Evolutionary conservation across 2,888 invertebrate species (phyloP).

Genomic region (Polyploca ridens): DNA sequence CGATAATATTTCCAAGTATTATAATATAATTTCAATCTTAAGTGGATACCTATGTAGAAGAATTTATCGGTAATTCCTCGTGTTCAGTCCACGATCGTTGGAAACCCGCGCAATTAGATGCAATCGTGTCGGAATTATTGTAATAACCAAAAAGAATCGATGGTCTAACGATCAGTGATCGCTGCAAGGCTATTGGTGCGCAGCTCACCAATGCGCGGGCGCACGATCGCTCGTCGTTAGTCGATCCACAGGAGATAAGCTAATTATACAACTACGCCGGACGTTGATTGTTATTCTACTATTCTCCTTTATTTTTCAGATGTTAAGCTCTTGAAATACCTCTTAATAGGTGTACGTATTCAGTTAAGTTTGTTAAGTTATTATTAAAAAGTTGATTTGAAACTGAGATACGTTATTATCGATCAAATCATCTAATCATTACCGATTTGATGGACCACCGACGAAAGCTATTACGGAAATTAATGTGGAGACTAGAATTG

Average conservation of each 20-base stretch:
- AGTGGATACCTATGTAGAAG: constrained; percentile 45
- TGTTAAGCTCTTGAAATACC: constrained; percentile 60
- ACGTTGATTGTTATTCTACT: constrained; percentile 67
- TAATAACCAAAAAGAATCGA: constrained; percentile 83
- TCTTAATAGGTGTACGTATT: constrained; percentile 40
- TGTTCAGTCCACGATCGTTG: constrained; percentile 67
- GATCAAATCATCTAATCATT: constrained; percentile 57
- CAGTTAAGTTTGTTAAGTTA: constrained; percentile 48
- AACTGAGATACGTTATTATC: constrained; percentile 60
- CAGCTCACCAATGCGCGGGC: constrained; percentile 77
- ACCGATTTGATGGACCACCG: constrained; percentile 60
- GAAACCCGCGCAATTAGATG: constrained; percentile 80
- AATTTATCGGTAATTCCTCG: constrained; percentile 62
- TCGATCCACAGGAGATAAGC: constrained; percentile 76
- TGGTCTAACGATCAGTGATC: constrained; percentile 70
- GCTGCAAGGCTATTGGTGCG: constrained; percentile 72
- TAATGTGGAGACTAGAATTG: constrained; percentile 45
- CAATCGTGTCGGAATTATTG: constrained; percentile 82
- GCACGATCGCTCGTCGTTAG: constrained; percentile 63
- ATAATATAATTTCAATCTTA: constrained; percentile 19
- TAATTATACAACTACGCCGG: constrained; percentile 72
- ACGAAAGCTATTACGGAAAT: constrained; percentile 59
- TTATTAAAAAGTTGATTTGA: constrained; percentile 63
- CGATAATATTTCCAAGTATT: constrained; percentile 20
- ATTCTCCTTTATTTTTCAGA: constrained; percentile 70